phyloP scores from a whole-genome alignment of 2,797 vertebrate genomes.

The Hydrolagus colliei region DNA sequence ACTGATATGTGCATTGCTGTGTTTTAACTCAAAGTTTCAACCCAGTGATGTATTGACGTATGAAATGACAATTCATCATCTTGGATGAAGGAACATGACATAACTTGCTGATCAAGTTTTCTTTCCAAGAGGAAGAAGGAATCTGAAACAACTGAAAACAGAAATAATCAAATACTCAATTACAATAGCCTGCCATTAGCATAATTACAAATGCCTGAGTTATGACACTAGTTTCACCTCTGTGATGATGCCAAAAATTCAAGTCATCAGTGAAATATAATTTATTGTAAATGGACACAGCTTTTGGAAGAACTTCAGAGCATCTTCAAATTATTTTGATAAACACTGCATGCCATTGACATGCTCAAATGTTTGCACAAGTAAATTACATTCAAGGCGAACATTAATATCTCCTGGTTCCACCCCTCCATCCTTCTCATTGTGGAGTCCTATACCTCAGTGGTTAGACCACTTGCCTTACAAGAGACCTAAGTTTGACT shows the following conservation, averaged over 20 bases:
- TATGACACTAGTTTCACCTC: neutral
- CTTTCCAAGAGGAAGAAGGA: too few relatives aligned
- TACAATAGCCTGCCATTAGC: neutral
- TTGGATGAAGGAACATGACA: too few relatives aligned
- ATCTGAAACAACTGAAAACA: neutral
- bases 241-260: conserved; percentile 24
- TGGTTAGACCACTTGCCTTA: too few relatives aligned
- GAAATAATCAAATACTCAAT: neutral
- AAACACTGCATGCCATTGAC: neutral
- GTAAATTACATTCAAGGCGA: conserved; percentile 7
- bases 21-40: neutral
- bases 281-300: neutral
- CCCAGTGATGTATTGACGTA: neutral
- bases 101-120: too few relatives aligned
- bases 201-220: conserved; percentile 5
- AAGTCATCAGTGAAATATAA: neutral
- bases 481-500: too few relatives aligned
- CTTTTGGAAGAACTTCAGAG: neutral
- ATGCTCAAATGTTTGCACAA: conserved; percentile 1
- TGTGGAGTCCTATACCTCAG: too few relatives aligned
- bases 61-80: neutral
- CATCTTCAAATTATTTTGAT: neutral
- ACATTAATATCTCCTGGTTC: neutral
- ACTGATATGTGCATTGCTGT: neutral
- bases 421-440: too few relatives aligned